Base-by-base conservation (phyloP, 2,888 invertebrate species). In the Agapostemon virescens region DNA sequence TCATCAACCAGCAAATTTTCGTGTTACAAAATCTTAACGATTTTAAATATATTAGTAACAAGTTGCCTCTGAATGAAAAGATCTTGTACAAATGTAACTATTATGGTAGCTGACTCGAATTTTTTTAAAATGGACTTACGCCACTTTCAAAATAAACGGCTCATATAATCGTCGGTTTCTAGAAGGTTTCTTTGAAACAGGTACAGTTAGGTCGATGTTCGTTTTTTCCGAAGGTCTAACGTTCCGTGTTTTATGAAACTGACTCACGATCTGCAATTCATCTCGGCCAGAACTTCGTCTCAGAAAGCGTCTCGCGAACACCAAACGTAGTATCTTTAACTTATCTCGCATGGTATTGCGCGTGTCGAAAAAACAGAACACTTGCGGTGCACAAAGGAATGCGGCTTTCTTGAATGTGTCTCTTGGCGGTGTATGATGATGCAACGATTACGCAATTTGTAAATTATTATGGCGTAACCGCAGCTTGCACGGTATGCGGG, bases 401-500 rank as follows among this genome's bases (percentile, higher is more conserved):
- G 84, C 74, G 69, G 73, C 58, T 74, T 49, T 49, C 61, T 77
- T 52, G 66, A 11, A 58, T 73, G 73, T 72, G 78, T 79, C 68
- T 33, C 69, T 67, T 58, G 64, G 36, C 64, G 70, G 73, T 73
- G 74, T 69, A 80, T 82, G 66, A 52, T 67, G 84, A 84, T 79
- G 78, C 74, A 77, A 83, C 76, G 74, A 64, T 85, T 82, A 75
- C 66, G 79, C 71, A 85, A 85, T 84, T 84, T 84, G 77, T 77
- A 77, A 80, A 86, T 85, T 83, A 78, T 85, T 78, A 45, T 73
- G 75, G 71, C 71, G 69, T 67, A 81, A 84, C 75, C 82, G 49
- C 73, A 68, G 66, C 66, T 66, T 79, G 69, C 76, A 68, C 45
- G 70, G 80, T 77, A 83, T 79, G 58, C 61, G 26, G 69, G 64